Percentiles rank a stretch among this genome's conserved stretches.
Conservation (phyloP, 2,113 vertebrate genomes). For the Hiodon tergisus region DNA sequence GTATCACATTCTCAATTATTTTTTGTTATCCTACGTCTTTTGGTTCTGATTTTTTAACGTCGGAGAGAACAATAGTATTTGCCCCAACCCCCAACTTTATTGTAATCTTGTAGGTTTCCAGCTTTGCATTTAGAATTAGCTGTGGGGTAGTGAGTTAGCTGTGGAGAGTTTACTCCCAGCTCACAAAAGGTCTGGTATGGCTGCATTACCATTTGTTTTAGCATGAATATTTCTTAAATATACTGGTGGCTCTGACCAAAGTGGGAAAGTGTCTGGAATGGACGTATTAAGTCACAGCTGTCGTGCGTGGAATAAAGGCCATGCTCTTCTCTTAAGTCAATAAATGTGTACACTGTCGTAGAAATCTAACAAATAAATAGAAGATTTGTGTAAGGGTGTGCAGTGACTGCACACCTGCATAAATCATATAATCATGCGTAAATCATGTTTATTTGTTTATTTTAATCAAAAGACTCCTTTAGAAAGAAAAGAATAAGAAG, state of each 20-base stretch:
- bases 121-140: constrained; percentile 57
- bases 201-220: constrained; percentile 61
- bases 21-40: neutral
- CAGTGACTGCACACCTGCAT: neutral
- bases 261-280: constrained; percentile 50
- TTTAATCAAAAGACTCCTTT: too few relatives aligned
- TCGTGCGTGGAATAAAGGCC: constrained; percentile 52
- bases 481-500: too few relatives aligned
- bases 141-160: constrained; percentile 20
- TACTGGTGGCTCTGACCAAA: constrained; percentile 48
- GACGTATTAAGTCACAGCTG: constrained; percentile 63
- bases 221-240: constrained; percentile 59
- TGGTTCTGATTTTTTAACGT: neutral
- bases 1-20: neutral
- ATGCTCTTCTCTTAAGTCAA: constrained; percentile 34
- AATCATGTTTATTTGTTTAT: neutral
- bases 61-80: neutral
- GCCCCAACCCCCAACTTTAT: neutral
- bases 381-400: constrained; percentile 28
- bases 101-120: constrained; percentile 49
- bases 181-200: constrained; percentile 41
- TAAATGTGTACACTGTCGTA: constrained; percentile 3
- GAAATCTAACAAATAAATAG: constrained; percentile 36
- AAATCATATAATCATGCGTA: neutral
- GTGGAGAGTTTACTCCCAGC: constrained; percentile 54